phyloP scores from a whole-genome alignment of 2,888 invertebrate genomes.

The Melanchra persicariae region DNA sequence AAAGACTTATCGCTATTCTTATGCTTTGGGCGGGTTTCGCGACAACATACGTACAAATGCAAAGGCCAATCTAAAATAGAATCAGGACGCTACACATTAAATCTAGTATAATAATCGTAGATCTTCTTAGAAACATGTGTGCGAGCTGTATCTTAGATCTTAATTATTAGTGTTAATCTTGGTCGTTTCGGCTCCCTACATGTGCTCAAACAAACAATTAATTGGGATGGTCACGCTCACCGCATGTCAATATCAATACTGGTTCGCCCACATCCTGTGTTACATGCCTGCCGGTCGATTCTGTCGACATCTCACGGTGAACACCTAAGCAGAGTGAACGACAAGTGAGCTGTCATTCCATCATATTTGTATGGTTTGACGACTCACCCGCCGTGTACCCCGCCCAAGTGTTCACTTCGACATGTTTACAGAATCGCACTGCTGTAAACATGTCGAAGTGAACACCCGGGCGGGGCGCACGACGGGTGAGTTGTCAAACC shows the following conservation, averaged over 20 bases:
- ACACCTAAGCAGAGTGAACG: too few relatives aligned
- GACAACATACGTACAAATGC: not conserved
- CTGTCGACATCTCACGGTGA: too few relatives aligned
- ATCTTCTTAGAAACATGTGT: slow-evolving; percentile 26
- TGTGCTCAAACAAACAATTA: slow-evolving; percentile 38
- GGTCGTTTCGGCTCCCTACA: slow-evolving; percentile 19
- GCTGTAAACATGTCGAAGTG: too few relatives aligned
- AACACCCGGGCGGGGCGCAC: too few relatives aligned
- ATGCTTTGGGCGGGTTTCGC: not conserved
- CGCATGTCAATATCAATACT: slow-evolving; percentile 47
- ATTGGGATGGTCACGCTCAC: slow-evolving; percentile 46
- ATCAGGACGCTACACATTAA: not conserved
- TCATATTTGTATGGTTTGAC: too few relatives aligned
- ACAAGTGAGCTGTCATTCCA: too few relatives aligned
- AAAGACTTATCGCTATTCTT: not conserved
- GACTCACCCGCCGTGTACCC: too few relatives aligned
- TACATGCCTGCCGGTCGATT: not conserved
- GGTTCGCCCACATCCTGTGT: slow-evolving; percentile 37
- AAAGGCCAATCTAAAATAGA: slow-evolving; percentile 21
- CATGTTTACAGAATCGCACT: too few relatives aligned
- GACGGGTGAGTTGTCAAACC: too few relatives aligned
- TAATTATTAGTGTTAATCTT: slow-evolving; percentile 23
- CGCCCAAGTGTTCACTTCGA: too few relatives aligned
- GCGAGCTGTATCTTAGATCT: slow-evolving; percentile 24
- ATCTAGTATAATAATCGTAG: not conserved